Conservation (phyloP, 2,888 invertebrate species). For the Stenodera caucasica region DNA sequence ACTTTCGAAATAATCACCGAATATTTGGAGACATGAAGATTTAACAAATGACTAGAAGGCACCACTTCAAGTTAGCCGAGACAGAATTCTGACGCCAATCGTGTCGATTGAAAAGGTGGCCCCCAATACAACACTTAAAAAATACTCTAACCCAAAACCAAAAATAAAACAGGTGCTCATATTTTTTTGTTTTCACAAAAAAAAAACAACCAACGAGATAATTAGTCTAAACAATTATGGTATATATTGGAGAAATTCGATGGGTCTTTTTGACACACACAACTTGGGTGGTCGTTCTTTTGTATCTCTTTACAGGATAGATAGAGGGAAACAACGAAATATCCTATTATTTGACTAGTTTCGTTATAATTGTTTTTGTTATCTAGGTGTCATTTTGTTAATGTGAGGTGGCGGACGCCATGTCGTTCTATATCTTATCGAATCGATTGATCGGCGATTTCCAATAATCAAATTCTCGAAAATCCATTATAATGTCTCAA, state of each 20-base stretch:
- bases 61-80: slow-evolving; percentile 8
- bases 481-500: background rate
- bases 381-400: slow-evolving; percentile 7
- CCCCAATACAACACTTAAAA: background rate
- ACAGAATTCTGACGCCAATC: slow-evolving; percentile 25
- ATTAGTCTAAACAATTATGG: slow-evolving; percentile 1
- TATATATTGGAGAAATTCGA: background rate
- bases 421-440: background rate
- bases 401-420: background rate
- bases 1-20: slow-evolving; percentile 17
- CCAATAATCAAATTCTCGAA: background rate
- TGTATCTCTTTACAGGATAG: background rate
- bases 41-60: slow-evolving; percentile 26
- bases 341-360: background rate
- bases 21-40: slow-evolving; percentile 26
- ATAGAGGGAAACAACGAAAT: background rate
- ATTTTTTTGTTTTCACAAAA: background rate
- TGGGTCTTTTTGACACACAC: too few relatives aligned
- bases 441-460: background rate
- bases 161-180: background rate
- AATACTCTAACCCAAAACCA: background rate
- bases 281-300: background rate
- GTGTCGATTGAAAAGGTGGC: slow-evolving; percentile 13
- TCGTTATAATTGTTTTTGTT: slow-evolving; percentile 2
- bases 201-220: background rate